Percentiles rank a stretch among this genome's conserved stretches.
Evolutionary conservation across 1,140 invertebrate genomes (phyloP).

Genomic region (Ptiloglossa arizonensis): DNA sequence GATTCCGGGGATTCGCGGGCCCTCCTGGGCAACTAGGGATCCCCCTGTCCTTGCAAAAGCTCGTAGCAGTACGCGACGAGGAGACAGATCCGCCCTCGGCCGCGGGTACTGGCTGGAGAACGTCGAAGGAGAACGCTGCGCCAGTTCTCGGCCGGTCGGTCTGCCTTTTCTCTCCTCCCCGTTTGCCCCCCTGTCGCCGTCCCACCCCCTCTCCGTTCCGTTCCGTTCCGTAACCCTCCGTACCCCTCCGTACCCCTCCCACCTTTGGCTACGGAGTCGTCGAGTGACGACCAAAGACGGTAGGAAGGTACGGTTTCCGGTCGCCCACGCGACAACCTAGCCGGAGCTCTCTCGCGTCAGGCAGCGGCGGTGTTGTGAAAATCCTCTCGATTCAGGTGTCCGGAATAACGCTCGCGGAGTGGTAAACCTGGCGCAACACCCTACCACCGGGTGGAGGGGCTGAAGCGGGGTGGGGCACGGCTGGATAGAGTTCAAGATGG

Average conservation of each 20-base stretch:
- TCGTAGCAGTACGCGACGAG: constrained; percentile 52
- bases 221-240: no score
- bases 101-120: constrained; percentile 60
- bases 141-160: constrained; percentile 64
- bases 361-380: constrained; percentile 64
- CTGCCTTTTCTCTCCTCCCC: constrained; percentile 40
- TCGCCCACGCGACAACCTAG: constrained; percentile 78
- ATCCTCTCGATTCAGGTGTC: constrained; percentile 71
- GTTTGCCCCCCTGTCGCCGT: constrained; percentile 31
- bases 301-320: constrained; percentile 80
- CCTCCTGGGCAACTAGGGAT: constrained; percentile 19
- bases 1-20: no score
- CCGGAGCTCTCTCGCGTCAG: constrained; percentile 64
- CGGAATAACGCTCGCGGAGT: constrained; percentile 61
- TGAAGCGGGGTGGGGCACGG: neutral
- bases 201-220: neutral
- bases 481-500: constrained; percentile 25
- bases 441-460: constrained; percentile 11
- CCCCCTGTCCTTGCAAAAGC: no score
- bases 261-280: constrained; percentile 56
- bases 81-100: constrained; percentile 49
- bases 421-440: constrained; percentile 70
- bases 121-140: constrained; percentile 62
- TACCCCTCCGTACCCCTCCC: neutral
- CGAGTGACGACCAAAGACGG: constrained; percentile 76